A percentile compares a stretch with the other conserved stretches of the same genome.
Conservation (phyloP, 2,797 vertebrate genomes). For the Nyctalus aviator region DNA sequence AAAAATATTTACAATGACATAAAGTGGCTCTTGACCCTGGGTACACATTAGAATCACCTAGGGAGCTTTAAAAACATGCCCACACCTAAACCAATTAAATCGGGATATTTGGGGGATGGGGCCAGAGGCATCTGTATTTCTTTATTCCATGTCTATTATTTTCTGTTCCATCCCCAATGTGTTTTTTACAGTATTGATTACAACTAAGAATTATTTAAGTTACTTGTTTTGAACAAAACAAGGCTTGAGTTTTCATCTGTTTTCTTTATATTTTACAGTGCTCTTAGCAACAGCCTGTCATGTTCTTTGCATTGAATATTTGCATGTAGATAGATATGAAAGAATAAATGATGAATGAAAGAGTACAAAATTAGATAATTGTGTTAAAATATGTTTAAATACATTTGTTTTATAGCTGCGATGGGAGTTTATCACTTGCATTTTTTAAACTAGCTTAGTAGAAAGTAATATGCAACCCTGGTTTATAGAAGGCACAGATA, state of each 20-base stretch:
- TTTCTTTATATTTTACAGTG: slow-evolving; percentile 15
- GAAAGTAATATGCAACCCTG: neutral
- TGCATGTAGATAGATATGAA: neutral
- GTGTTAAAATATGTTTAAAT: neutral
- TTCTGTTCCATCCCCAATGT: neutral
- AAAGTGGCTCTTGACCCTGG: neutral
- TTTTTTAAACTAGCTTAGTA: slow-evolving; percentile 1
- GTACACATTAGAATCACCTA: neutral
- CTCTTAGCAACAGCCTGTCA: neutral
- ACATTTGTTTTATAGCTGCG: slow-evolving; percentile 29
- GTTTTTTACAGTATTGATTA: neutral
- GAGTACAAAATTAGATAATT: neutral
- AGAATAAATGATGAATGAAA: neutral
- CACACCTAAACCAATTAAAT: neutral
- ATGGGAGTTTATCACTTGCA: slow-evolving; percentile 13
- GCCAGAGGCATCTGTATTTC: neutral
- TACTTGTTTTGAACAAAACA: slow-evolving; percentile 49
- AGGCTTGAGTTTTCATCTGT: neutral
- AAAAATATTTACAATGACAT: slow-evolving; percentile 40
- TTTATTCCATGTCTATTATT: slow-evolving; percentile 13
- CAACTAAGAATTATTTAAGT: slow-evolving; percentile 18
- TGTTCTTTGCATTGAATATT: neutral
- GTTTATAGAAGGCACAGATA: slow-evolving; percentile 47
- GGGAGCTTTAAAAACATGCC: slow-evolving; percentile 15
- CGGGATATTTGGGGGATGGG: neutral